Base-by-base conservation (phyloP, 1,140 invertebrate genomes). In the Ooceraea biroi region DNA sequence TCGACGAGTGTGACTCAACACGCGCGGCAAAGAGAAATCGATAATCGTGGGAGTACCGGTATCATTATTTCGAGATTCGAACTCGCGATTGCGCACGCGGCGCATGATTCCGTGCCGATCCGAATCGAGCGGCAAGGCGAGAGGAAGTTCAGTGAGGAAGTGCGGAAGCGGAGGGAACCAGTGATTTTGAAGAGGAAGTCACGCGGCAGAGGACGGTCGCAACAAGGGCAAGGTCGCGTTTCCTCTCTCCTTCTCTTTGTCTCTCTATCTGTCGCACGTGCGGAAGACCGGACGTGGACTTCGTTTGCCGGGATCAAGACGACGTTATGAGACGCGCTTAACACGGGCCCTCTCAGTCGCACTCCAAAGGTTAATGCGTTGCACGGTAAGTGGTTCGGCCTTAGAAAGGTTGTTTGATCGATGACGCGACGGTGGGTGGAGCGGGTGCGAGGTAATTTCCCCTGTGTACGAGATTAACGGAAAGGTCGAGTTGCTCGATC, bases 301-400 rank as follows among this genome's bases (percentile, higher is more conserved):
- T 50, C 76, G 60, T 82, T 30, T 83, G 48, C 48, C 61, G 82
- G 85, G 82, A 73, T 85, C 71, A 82, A 88, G 48, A 55, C 77
- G 22, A 85, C 83, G 87, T 83, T 88, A 89, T 89, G 88, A 88
- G 69, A 89, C 88, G 88, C 44, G 48, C 19, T 44, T 89, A 65
- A 89, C 58, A 76, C 57, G 55, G 27, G 48, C 57, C 74, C 50
- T 80, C 76, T 80, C 65, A 50, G 14, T 46, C 41, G 86, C 69
- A 78, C 60, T 36, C 86, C 36, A 7, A 78, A 78, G 86, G 72
- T 83, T 86, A 82, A 86, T 55, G 76, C 73, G 73, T 82, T 71
- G 61, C 84, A 89, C 69, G 88, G 88, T 88, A 73, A 88, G 87
- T 84, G 55, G 19, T 12, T 41, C 10, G 48, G 19, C 17, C 52